Evolutionary conservation across 1,140 invertebrate species (phyloP).

Genomic region (Zeugodacus cucurbitae): DNA sequence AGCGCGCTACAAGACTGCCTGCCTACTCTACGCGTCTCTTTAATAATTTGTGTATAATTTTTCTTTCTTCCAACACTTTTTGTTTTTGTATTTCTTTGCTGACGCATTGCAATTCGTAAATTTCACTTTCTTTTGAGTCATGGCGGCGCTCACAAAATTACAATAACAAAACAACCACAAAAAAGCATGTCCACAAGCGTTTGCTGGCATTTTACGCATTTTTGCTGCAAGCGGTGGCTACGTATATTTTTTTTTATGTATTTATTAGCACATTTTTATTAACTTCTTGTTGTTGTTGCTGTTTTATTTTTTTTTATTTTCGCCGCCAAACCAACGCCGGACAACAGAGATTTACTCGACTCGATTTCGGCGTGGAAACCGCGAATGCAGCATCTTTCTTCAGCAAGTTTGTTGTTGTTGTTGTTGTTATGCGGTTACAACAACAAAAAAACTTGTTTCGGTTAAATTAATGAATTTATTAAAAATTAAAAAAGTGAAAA

Average conservation of each 20-base stretch:
- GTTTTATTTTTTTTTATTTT: background rate
- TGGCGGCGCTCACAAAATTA: background rate
- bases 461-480: conserved; percentile 36
- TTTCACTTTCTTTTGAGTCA: conserved; percentile 34
- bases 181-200: background rate
- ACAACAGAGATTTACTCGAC: background rate
- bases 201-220: background rate
- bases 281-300: background rate
- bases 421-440: background rate
- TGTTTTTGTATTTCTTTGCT: background rate
- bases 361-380: background rate
- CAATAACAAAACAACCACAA: no score
- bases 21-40: no score
- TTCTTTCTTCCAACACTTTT: background rate
- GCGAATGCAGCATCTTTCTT: background rate
- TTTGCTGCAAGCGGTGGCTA: background rate
- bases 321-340: background rate
- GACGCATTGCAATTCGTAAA: conserved; percentile 1
- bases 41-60: background rate
- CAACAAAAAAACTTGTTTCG: conserved; percentile 12
- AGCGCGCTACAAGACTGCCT: background rate
- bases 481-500: background rate
- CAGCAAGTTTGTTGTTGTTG: background rate
- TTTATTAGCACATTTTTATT: background rate
- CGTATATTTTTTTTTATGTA: background rate